Base-by-base conservation (phyloP, 1,140 invertebrate genomes). In the Dryas iulia region DNA sequence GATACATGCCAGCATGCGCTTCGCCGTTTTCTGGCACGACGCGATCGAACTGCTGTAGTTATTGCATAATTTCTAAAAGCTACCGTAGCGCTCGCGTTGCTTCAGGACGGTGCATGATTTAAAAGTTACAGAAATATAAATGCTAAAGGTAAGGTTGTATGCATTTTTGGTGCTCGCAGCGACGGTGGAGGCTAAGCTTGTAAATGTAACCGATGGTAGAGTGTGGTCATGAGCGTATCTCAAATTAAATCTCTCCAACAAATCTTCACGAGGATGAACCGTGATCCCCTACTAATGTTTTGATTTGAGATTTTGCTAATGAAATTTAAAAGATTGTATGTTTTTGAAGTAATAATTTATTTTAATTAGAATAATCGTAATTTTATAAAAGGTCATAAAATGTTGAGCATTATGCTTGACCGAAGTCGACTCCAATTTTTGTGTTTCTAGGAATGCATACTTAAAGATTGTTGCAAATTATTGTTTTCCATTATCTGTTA, bases 231-330 rank as follows among this genome's bases (percentile, higher is more conserved):
- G 84, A 83, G 81, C 78, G 81, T 86, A 86, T 86, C 84, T 89
- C 83, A 86, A 86, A 87, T 87, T 89, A 89, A 87, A 89, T 89
- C 84, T 87, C 66, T 78, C 79, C 81, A 86, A 87, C 83, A 87
- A 86, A 86, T 89, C 83, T 87, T 86, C 81, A 77, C 76, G 78
- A 74, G 82, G 82, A 85, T 83, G 79, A 86, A 79, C 78, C 77
- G 59, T 59, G 53, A 61, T 25, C 78, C 79, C 57, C 78, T 87
- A 87, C 80, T 63, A 82, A 65, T 66, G 69, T 59, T 71, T 60
- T 56, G 3, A n/a, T n/a, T n/a, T n/a, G n/a, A n/a, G n/a, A n/a
- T n/a, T n/a, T n/a, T n/a, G n/a, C n/a, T n/a, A n/a, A n/a, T n/a
- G n/a, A n/a, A 7, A 23, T 23, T 54, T n/a, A 24, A 54, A 54